These are phyloP conservation scores for Eupithecia tripunctaria DNA, from an alignment of 2,888 invertebrate genomes.

Conservation along the genomic window DNA sequence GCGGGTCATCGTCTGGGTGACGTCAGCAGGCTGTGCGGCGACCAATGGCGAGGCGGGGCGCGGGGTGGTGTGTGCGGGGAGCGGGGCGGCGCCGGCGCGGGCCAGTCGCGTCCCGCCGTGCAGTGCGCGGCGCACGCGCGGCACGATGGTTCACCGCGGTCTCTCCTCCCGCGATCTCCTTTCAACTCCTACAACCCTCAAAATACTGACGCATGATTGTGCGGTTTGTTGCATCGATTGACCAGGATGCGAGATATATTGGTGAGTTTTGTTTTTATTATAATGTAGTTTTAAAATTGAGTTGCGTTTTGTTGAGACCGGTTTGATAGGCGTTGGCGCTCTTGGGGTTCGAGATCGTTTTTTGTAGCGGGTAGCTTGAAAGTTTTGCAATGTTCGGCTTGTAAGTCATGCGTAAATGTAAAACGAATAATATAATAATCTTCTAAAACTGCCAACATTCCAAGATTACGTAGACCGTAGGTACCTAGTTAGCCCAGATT, in stretches of 20 bases:
- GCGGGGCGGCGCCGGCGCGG: constrained; percentile 59
- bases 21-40: constrained; percentile 71
- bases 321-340: constrained; percentile 46
- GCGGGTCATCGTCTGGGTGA: constrained; percentile 63
- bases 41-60: constrained; percentile 60
- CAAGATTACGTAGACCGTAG: too few relatives aligned
- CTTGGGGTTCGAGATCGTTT: not conserved
- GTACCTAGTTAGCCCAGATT: not conserved
- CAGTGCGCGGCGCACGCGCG: constrained; percentile 66
- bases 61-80: constrained; percentile 45
- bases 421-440: too few relatives aligned
- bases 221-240: constrained; percentile 49
- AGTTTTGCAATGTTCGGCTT: not conserved
- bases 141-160: constrained; percentile 18
- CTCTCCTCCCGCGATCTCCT: constrained; percentile 5
- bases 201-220: constrained; percentile 53
- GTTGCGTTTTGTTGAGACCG: constrained; percentile 43
- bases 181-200: constrained; percentile 1
- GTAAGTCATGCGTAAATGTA: too few relatives aligned
- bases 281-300: constrained; percentile 3
- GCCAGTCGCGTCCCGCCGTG: constrained; percentile 71
- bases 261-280: constrained; percentile 58
- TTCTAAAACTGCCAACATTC: too few relatives aligned
- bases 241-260: constrained; percentile 52
- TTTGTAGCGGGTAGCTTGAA: constrained; percentile 19